phyloP scores from a whole-genome alignment of 2,113 vertebrate species.

The Tyrannus savana region DNA sequence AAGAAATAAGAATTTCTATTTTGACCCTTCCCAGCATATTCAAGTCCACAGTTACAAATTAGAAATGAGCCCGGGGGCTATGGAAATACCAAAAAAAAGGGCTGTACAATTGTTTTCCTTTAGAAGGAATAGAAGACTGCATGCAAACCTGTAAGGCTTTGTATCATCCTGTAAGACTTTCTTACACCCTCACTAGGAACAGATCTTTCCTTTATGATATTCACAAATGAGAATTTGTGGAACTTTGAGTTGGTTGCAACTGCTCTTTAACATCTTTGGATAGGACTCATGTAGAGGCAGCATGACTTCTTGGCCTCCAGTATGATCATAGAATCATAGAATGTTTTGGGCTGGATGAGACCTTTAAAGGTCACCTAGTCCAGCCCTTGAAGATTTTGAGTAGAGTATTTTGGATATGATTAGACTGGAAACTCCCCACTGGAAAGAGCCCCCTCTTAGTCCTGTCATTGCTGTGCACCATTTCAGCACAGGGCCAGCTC shows the following conservation, averaged over 20 bases:
- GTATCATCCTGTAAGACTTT: neutral
- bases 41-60: neutral
- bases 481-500: neutral
- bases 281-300: neutral
- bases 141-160: neutral
- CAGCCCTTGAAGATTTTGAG: neutral
- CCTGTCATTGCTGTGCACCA: neutral
- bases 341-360: neutral
- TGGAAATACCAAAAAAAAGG: constrained; percentile 15
- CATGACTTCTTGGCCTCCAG: neutral
- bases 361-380: neutral
- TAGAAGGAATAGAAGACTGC: neutral
- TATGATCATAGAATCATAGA: rapidly evolving
- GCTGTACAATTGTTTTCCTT: neutral
- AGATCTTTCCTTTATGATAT: neutral
- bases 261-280: neutral
- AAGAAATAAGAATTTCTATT: constrained; percentile 6
- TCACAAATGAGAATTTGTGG: neutral
- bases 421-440: neutral
- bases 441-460: neutral
- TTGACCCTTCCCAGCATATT: constrained; percentile 25
- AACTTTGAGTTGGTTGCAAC: neutral
- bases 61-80: neutral
- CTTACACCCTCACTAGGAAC: neutral
- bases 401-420: neutral